Conservation (phyloP, 2,888 invertebrate genomes). For the Ectemnius lituratus region DNA sequence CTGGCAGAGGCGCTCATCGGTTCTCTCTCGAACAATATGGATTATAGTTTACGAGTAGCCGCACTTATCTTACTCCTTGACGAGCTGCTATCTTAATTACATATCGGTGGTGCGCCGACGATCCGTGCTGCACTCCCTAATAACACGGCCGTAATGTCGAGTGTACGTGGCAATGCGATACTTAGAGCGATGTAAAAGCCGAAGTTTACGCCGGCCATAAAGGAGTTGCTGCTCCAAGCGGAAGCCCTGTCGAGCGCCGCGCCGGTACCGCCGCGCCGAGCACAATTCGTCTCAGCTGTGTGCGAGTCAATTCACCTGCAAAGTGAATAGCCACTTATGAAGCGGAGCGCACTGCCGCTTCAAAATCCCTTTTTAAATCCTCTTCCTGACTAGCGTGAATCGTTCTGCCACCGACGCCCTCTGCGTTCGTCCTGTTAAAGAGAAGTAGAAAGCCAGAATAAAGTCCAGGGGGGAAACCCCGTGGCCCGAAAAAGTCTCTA, state of each 20-base stretch:
- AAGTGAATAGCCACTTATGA: neutral
- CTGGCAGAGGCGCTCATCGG: conserved; percentile 40
- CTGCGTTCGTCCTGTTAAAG: too few relatives aligned
- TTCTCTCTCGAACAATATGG: conserved; percentile 32
- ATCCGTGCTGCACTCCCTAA: conserved; percentile 17
- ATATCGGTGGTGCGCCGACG: conserved; percentile 39
- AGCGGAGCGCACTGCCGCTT: neutral
- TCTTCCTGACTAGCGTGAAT: too few relatives aligned
- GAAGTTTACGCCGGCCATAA: conserved; percentile 30
- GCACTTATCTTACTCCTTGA: conserved; percentile 52
- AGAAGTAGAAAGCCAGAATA: too few relatives aligned
- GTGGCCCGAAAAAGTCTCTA: too few relatives aligned
- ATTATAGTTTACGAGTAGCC: conserved; percentile 40
- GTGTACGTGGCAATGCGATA: conserved; percentile 21
- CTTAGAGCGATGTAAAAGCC: conserved; percentile 22
- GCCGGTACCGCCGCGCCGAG: neutral
- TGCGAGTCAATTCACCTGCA: too few relatives aligned
- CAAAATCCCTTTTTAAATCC: too few relatives aligned
- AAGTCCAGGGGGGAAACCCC: too few relatives aligned
- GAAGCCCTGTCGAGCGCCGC: neutral
- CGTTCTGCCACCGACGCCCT: too few relatives aligned
- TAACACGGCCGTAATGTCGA: conserved; percentile 31
- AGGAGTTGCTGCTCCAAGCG: neutral
- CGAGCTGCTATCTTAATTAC: conserved; percentile 61
- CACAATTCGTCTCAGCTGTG: neutral